Percentiles rank a stretch among this genome's conserved stretches.
Conservation (phyloP, 1,140 invertebrate genomes). For the Sycophila sp. region DNA sequence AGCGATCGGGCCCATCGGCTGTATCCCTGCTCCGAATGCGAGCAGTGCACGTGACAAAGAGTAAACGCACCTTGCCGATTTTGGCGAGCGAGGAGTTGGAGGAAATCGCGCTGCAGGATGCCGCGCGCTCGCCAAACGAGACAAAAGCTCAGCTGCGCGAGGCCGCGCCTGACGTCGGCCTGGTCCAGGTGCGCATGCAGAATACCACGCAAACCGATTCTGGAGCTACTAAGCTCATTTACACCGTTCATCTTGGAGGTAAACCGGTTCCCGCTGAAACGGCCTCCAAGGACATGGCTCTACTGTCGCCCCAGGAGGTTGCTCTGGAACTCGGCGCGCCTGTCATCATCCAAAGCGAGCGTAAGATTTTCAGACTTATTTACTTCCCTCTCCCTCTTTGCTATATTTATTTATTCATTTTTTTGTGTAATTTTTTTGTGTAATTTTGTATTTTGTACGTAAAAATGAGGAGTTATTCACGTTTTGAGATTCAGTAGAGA, state of each 20-base stretch:
- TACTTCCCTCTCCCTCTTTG: too few species aligned
- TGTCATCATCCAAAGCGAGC: constrained; percentile 84
- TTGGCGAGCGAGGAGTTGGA: constrained; percentile 10
- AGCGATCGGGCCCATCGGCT: neutral
- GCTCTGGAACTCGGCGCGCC: constrained; percentile 77
- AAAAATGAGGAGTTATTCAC: too few species aligned
- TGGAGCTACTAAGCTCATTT: constrained; percentile 69
- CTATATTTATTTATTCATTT: too few species aligned
- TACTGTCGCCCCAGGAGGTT: constrained; percentile 79
- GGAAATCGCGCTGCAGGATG: neutral
- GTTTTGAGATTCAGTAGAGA: too few species aligned
- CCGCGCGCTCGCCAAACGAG: neutral
- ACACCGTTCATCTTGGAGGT: constrained; percentile 80
- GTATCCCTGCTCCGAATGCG: constrained; percentile 38
- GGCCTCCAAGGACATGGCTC: constrained; percentile 81
- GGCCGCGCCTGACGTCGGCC: constrained; percentile 41
- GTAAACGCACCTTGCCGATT: constrained; percentile 35
- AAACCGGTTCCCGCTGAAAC: constrained; percentile 80
- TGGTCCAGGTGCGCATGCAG: constrained; percentile 63
- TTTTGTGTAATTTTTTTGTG: too few species aligned
- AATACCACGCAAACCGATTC: constrained; percentile 54
- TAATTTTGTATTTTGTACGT: too few species aligned
- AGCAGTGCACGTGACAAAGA: constrained; percentile 38
- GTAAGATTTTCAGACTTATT: constrained; percentile 74
- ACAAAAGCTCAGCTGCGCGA: constrained; percentile 6